Base-by-base conservation (phyloP, 2,113 vertebrate species). In the Rattus rattus region DNA sequence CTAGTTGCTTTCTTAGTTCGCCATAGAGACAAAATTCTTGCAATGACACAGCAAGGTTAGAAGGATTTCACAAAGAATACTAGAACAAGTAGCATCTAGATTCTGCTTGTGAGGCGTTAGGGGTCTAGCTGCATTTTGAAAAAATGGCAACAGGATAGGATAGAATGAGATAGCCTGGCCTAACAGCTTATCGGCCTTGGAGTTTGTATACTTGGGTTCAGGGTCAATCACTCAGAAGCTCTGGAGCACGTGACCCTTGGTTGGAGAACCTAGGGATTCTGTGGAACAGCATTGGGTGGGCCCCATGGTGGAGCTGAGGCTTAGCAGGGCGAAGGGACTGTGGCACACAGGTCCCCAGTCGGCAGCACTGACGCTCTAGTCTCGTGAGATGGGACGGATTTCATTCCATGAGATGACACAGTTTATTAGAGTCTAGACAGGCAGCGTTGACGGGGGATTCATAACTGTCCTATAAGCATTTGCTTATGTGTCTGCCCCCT, bases 351-450 rank as follows among this genome's bases (percentile, higher is more conserved):
- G n/a, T 28, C 70, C 65, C 24, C 77, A 43, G 9, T 28, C 22
- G 33, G 17, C 2, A 30, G 54, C 2, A 28, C 65, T 30, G 2
- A 52, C 13, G 13, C 36, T 30, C 5, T 16, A n/a, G 49, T n/a
- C 1, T 0, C 0, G 4, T 14, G 39, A 39, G 12, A 14, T 3
- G 16, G 47, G 43, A 39, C 3, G 17, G 16, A 61, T 54, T 20
- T 22, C 17, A 17, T 47, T 36, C 59, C 43, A 22, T 36, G 39
- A 65, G 36, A 7, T 14, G 30, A 7, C 49, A n/a, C 20, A 19
- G 73, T 36, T 52, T 28, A 39, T 63, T 30, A 22, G 36, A 24
- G 28, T 49, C 56, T 36, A 0, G 12, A 9, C 39, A 30, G 81
- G 22, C 14, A 63, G 67, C 52, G 67, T 6, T 16, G 22, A 39